These are phyloP conservation scores for Hormiphora californensis DNA, from an alignment of 37 sponge, comb jelly and placozoan genomes.

Conservation along the genomic window DNA sequence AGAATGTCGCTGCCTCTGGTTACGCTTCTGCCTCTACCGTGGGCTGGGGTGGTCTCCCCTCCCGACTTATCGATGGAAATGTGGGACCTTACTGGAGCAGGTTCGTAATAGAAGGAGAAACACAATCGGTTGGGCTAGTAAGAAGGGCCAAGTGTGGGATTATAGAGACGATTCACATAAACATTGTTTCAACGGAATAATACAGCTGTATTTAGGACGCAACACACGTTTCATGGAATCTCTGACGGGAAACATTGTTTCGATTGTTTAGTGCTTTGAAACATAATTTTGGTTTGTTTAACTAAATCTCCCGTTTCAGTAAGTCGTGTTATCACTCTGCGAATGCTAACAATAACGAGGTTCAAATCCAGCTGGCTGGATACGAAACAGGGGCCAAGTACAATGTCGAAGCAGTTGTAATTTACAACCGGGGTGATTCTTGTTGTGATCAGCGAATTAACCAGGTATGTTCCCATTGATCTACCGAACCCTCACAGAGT, in stretches of 20 bases:
- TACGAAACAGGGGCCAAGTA: not conserved
- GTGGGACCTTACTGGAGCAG: not conserved
- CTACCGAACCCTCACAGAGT: no score
- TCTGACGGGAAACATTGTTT: not conserved
- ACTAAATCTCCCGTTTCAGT: not conserved
- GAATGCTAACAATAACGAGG: not conserved
- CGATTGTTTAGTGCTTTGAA: not conserved
- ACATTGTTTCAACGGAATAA: no score
- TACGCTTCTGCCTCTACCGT: not conserved
- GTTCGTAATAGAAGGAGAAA: no score
- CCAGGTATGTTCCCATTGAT: not conserved
- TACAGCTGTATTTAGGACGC: no score
- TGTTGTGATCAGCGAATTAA: conserved; percentile 1
- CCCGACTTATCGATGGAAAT: not conserved
- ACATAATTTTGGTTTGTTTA: not conserved
- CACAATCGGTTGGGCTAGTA: no score
- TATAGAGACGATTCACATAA: no score
- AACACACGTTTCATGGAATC: no score
- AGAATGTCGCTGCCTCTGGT: not conserved
- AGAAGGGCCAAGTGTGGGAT: not conserved
- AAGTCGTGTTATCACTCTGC: not conserved
- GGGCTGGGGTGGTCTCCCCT: not conserved
- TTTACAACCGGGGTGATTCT: not conserved
- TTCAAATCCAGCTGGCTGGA: not conserved
- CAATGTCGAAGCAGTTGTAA: not conserved